Evolutionary conservation across 2,797 vertebrate species (phyloP).

Genomic region (Urosaurus nigricauda): DNA sequence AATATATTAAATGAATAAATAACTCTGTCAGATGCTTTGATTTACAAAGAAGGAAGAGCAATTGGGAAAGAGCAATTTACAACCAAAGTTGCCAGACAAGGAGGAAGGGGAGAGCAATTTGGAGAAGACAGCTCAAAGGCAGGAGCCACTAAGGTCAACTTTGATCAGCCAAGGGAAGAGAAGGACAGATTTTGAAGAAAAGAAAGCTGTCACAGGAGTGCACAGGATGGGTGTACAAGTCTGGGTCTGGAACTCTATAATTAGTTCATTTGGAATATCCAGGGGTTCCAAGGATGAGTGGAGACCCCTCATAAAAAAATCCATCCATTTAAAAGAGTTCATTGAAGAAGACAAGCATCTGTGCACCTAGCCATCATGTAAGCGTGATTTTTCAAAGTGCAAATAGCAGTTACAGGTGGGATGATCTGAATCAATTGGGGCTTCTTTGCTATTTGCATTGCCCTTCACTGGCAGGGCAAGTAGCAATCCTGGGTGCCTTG

Average conservation of each 20-base stretch:
- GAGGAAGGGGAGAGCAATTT: slow-evolving; percentile 7
- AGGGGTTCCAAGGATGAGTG: neutral
- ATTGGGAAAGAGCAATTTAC: slow-evolving; percentile 1
- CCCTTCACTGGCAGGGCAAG: neutral
- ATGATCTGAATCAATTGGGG: neutral
- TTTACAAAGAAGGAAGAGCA: neutral
- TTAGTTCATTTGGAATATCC: neutral
- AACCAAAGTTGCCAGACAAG: neutral
- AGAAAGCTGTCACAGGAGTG: neutral
- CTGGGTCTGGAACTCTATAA: neutral
- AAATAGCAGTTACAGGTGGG: neutral
- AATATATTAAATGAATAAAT: neutral
- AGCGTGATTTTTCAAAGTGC: too few species aligned
- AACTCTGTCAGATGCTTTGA: neutral
- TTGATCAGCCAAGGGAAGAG: neutral
- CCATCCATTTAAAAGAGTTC: neutral
- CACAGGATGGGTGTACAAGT: neutral
- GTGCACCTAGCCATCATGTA: too few species aligned
- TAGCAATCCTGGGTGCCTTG: neutral
- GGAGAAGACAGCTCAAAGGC: neutral
- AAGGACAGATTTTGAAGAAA: neutral
- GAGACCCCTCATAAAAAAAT: neutral
- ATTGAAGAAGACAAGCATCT: neutral
- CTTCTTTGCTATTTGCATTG: neutral
- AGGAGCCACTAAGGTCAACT: slow-evolving; percentile 12